Percentiles rank a stretch among this genome's conserved stretches.
These are phyloP conservation scores for Tokudaia muenninki DNA, from an alignment of 2,797 vertebrate species.

Conservation along the genomic window DNA sequence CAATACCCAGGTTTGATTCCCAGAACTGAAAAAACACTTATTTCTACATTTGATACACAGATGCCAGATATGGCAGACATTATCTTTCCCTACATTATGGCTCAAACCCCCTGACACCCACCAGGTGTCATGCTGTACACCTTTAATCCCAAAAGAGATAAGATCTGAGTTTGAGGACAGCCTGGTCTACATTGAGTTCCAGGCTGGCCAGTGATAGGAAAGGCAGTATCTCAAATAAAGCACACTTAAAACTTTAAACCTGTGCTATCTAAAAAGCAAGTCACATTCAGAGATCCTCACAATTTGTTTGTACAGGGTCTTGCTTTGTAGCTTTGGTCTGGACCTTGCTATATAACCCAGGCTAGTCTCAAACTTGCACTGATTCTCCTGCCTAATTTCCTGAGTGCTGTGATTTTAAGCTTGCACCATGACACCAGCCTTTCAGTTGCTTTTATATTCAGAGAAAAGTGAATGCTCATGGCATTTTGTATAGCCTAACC, in stretches of 20 bases:
- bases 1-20: neutral
- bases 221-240: neutral
- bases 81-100: neutral
- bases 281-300: neutral
- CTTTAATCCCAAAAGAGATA: neutral
- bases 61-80: neutral
- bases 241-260: neutral
- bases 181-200: neutral
- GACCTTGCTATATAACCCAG: neutral
- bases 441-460: conserved; percentile 24
- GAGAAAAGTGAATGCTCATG: conserved; percentile 22
- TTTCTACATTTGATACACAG: conserved; percentile 50
- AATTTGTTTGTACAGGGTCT: neutral
- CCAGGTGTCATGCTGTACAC: neutral
- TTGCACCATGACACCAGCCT: neutral
- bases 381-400: neutral
- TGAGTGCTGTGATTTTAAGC: neutral
- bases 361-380: neutral
- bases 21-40: neutral
- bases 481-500: conserved; percentile 30
- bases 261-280: conserved; percentile 23
- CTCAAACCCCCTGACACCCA: neutral
- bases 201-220: neutral
- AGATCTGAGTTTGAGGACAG: neutral
- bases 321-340: neutral